Evolutionary conservation across 2,797 vertebrate species (phyloP).

Genomic region (Melanitta fusca): DNA sequence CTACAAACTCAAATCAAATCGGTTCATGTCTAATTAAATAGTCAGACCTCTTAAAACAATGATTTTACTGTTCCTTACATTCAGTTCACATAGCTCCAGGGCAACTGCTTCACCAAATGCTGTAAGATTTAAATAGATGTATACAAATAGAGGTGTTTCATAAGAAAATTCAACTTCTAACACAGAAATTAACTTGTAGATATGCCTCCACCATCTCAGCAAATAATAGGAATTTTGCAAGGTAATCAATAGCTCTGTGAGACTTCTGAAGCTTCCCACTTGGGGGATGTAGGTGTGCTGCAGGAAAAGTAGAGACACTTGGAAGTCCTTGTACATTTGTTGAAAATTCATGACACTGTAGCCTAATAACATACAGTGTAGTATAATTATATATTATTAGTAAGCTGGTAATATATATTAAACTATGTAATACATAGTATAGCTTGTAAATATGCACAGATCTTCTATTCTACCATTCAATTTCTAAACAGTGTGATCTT

Average conservation of each 20-base stretch:
- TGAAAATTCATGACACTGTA: neutral
- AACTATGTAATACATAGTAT: neutral
- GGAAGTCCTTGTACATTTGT: neutral
- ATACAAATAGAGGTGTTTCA: neutral
- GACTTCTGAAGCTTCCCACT: neutral
- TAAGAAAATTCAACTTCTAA: neutral
- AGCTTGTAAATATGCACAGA: neutral
- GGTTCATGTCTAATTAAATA: neutral
- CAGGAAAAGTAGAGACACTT: neutral
- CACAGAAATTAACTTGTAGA: neutral
- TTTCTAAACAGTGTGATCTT: neutral
- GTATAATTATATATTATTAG: neutral
- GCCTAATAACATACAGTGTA: neutral
- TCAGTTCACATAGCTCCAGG: neutral
- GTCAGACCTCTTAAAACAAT: neutral
- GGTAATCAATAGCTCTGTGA: neutral
- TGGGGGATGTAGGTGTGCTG: neutral
- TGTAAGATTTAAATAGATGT: neutral
- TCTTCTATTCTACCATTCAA: neutral
- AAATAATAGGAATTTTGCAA: neutral
- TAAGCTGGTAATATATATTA: neutral
- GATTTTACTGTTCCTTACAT: neutral
- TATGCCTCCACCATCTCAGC: neutral
- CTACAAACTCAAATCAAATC: neutral
- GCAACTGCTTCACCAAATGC: neutral